These are phyloP conservation scores for Acrobasis suavella DNA, from an alignment of 2,888 invertebrate species.

Conservation along the genomic window DNA sequence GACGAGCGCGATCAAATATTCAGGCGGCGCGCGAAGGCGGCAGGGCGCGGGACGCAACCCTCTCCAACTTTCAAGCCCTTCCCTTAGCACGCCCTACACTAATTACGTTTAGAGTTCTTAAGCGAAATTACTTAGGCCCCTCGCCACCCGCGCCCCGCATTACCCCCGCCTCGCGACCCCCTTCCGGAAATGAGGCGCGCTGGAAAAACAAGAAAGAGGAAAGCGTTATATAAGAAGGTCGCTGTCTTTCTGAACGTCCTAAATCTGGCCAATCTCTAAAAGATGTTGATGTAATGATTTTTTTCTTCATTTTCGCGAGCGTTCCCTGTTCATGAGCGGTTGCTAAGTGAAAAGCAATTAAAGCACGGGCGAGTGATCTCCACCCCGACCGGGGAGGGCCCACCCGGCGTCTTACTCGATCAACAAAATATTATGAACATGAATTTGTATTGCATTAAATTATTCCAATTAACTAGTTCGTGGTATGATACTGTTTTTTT, in stretches of 20 bases:
- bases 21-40: constrained; percentile 71
- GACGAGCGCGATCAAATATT: constrained; percentile 81
- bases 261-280: constrained; percentile 81
- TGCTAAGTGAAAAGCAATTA: constrained; percentile 83
- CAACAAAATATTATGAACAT: constrained; percentile 65
- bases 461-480: constrained; percentile 23
- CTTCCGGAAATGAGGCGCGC: constrained; percentile 80
- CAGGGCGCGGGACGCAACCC: constrained; percentile 79
- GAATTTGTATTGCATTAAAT: constrained; percentile 45
- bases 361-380: constrained; percentile 83
- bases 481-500: background rate
- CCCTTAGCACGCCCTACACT: constrained; percentile 85
- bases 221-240: constrained; percentile 76
- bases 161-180: constrained; percentile 63
- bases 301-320: constrained; percentile 78
- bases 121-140: constrained; percentile 86
- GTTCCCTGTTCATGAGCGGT: constrained; percentile 80
- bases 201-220: constrained; percentile 81
- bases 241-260: constrained; percentile 73
- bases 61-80: constrained; percentile 84
- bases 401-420: constrained; percentile 57
- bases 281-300: constrained; percentile 82
- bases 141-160: constrained; percentile 71
- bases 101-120: constrained; percentile 87
- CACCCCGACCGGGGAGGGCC: constrained; percentile 47